Percentiles rank a stretch among this genome's conserved stretches.
Conservation (phyloP, 2,888 invertebrate genomes). For the Eristalinus sepulchralis region DNA sequence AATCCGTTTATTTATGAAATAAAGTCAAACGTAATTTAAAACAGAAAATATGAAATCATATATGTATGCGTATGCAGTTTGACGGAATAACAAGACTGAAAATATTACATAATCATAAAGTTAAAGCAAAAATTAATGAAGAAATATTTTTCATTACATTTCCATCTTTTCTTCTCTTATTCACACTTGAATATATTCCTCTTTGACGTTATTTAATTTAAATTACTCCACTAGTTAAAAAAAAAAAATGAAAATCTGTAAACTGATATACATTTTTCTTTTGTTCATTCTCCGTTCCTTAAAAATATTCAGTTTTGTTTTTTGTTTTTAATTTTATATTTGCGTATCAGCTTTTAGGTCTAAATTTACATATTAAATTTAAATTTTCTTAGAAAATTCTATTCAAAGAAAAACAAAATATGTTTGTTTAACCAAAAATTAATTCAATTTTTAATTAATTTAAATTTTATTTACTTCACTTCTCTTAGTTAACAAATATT, state of each 20-base stretch:
- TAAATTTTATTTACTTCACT: conserved; percentile 13
- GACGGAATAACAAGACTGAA: conserved; percentile 48
- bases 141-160: not conserved
- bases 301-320: conserved; percentile 6
- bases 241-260: not conserved
- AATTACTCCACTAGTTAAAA: conserved; percentile 42
- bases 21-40: conserved; percentile 45
- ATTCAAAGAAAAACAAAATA: conserved; percentile 29
- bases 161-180: not conserved
- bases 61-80: conserved; percentile 22
- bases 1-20: conserved; percentile 41
- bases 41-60: conserved; percentile 35
- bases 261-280: conserved; percentile 36
- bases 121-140: not conserved
- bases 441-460: conserved; percentile 43
- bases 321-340: conserved; percentile 1
- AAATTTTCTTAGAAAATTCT: conserved; percentile 67
- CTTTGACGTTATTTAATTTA: not conserved
- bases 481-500: conserved; percentile 57
- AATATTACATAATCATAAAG: conserved; percentile 15
- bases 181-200: not conserved
- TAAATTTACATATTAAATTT: conserved; percentile 31
- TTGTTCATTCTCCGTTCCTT: conserved; percentile 21
- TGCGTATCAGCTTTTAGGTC: conserved; percentile 6
- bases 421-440: conserved; percentile 35